phyloP scores from a whole-genome alignment of 2,113 vertebrate species.

The Phaethornis superciliosus region DNA sequence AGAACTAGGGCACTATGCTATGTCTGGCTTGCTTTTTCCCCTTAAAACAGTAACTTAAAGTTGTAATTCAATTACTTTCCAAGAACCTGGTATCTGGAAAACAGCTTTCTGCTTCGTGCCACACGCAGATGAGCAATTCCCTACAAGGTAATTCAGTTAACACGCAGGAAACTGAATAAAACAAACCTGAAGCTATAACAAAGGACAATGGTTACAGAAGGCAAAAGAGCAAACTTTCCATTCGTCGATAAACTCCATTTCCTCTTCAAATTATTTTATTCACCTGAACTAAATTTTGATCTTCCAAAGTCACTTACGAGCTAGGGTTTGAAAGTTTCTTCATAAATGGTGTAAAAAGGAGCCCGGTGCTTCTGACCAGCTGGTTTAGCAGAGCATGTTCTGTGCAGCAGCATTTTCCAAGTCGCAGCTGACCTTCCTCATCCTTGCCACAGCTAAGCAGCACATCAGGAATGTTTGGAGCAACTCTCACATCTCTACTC shows the following conservation, averaged over 20 bases:
- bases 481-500: background rate
- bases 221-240: background rate
- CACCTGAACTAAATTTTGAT: background rate
- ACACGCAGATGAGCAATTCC: background rate
- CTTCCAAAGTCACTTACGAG: background rate
- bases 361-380: background rate
- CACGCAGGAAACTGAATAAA: background rate
- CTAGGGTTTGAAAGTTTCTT: constrained; percentile 34
- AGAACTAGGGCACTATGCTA: background rate
- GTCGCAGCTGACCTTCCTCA: background rate
- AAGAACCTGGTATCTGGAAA: background rate
- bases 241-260: background rate
- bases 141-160: background rate
- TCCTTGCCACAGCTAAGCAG: background rate
- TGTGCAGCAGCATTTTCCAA: background rate
- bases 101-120: background rate
- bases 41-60: background rate
- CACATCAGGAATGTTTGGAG: background rate
- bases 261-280: background rate
- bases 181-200: background rate
- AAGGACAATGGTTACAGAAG: background rate
- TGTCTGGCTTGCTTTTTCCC: background rate
- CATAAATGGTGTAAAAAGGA: background rate
- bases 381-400: background rate
- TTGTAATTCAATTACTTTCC: background rate